These are phyloP conservation scores for Perognathus longimembris DNA, from an alignment of 2,113 vertebrate species.

Conservation along the genomic window DNA sequence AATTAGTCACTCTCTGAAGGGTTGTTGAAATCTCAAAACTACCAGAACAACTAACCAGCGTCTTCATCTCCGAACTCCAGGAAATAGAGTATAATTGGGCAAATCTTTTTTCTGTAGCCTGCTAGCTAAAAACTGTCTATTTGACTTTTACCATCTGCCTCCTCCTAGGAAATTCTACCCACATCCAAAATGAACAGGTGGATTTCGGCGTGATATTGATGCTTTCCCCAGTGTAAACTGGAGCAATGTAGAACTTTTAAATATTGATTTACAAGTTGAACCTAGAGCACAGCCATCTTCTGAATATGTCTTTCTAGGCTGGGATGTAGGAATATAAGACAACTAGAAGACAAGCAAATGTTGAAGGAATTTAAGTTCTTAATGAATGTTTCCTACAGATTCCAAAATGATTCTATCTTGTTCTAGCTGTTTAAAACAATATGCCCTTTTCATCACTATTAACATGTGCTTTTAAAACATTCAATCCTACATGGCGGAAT, in stretches of 20 bases:
- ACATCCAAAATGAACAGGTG: constrained; percentile 48
- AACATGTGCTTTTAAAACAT: constrained; percentile 22
- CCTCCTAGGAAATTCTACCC: constrained; percentile 19
- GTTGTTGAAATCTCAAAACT: background rate
- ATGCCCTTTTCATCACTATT: constrained; percentile 42
- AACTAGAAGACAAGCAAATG: constrained; percentile 46
- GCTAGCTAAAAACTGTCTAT: constrained; percentile 40
- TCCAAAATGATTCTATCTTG: constrained; percentile 46
- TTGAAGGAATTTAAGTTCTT: constrained; percentile 52
- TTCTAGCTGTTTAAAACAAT: background rate
- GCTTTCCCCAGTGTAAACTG: background rate
- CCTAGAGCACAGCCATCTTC: background rate
- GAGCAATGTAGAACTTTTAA: constrained; percentile 50
- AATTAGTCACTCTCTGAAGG: background rate
- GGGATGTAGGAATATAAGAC: background rate
- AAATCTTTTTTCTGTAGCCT: constrained; percentile 17
- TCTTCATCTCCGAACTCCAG: background rate
- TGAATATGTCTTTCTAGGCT: constrained; percentile 43
- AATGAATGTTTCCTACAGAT: constrained; percentile 52
- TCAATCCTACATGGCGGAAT: background rate
- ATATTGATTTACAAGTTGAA: constrained; percentile 48
- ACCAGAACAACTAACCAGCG: constrained; percentile 11
- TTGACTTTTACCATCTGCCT: constrained; percentile 37
- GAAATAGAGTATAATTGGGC: background rate
- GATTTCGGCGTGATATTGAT: background rate